These are phyloP conservation scores for Tetragnatha montana DNA, from an alignment of 2,888 invertebrate genomes.

Conservation along the genomic window DNA sequence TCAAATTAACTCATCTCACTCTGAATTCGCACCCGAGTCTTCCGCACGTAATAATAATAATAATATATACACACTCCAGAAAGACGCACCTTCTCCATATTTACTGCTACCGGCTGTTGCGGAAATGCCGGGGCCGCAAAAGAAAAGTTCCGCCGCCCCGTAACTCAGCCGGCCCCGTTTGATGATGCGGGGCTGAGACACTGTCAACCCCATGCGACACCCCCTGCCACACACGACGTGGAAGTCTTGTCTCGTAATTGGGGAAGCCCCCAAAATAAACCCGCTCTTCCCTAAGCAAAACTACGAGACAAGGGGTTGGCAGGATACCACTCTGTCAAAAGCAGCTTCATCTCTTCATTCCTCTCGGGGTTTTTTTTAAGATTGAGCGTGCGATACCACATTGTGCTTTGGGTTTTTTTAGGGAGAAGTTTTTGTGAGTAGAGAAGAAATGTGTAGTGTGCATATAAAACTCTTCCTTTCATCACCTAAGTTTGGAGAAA, in stretches of 20 bases:
- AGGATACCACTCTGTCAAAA: slow-evolving; percentile 53
- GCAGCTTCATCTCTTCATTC: slow-evolving; percentile 62
- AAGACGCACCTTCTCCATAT: neutral
- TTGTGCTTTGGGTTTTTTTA: too few species aligned
- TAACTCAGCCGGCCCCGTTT: slow-evolving; percentile 64
- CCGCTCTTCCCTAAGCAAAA: neutral
- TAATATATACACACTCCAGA: neutral
- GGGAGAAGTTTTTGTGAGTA: too few species aligned
- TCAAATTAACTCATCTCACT: neutral
- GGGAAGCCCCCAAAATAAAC: slow-evolving; percentile 56
- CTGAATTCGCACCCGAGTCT: neutral
- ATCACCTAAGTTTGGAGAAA: too few species aligned
- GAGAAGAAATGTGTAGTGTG: too few species aligned
- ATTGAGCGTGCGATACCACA: too few species aligned
- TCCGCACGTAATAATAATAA: neutral
- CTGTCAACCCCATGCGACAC: slow-evolving; percentile 8
- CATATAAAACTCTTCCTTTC: too few species aligned
- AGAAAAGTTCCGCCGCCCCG: slow-evolving; percentile 42
- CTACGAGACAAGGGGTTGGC: slow-evolving; percentile 55
- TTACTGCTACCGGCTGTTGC: neutral
- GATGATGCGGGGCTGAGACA: slow-evolving; percentile 37
- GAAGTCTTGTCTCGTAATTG: slow-evolving; percentile 48
- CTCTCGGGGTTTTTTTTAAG: neutral
- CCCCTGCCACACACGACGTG: slow-evolving; percentile 63
- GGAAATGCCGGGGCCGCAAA: neutral